Base-by-base conservation (phyloP, 2,888 invertebrate species). In the Micoletzkya japonica region DNA sequence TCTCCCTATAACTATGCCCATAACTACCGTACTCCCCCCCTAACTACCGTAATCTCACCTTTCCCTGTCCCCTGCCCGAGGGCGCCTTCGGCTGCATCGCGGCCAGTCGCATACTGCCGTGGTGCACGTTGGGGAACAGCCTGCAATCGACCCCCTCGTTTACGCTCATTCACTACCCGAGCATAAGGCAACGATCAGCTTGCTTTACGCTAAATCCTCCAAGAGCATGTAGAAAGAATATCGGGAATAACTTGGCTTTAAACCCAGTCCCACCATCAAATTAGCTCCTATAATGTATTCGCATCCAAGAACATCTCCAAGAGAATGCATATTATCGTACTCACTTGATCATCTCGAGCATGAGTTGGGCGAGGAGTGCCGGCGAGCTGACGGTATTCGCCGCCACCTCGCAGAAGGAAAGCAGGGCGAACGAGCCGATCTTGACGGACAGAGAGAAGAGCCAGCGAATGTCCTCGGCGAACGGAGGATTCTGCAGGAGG, bases 1-100 rank as follows among this genome's bases (percentile, higher is more conserved):
- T n/a, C 54, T 26, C 26, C 24, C 17, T 7, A 58, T 4, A n/a
- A 34, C 26, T 28, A 39, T 39, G 24, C 58, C 4, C 37, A 39
- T 60, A 20, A 44, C 56, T 2, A 56, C 17, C 50, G 24, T 50
- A 20, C 50, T 50, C 50, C 50, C 50, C 6, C 20, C 56, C 6
- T 56, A 17, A 3, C 28, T 17, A 4, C 24, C 4, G 52, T n/a
- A n/a, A 14, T 1, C 63, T 63, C 32, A 63, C 63, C 63, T 63
- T 63, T 39, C 63, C 63, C 32, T 63, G 63, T 63, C 63, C 63
- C 28, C 24, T 20, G 28, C 63, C 63, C 20, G 50, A 36, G 2
- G 10, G 57, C 34, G 34, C 26, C 4, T 37, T 39, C 2, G 32
- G n/a, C 20, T 44, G 44, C 24, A 30, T 49, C 0, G 20, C 63